phyloP scores from a whole-genome alignment of 2,888 invertebrate species.

The Neria commutata region DNA sequence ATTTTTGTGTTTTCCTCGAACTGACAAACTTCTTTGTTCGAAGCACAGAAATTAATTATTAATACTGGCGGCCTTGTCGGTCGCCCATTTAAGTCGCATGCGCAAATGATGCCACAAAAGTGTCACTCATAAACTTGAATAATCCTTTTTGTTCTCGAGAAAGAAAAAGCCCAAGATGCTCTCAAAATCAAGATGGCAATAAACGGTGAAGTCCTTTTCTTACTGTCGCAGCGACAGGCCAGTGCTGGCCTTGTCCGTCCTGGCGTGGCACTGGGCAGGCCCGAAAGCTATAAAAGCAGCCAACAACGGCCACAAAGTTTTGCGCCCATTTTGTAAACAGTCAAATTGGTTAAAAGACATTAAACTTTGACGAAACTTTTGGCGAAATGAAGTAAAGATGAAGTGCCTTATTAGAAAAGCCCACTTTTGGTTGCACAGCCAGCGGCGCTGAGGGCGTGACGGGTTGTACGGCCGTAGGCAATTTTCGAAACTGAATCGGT shows the following conservation, averaged over 20 bases:
- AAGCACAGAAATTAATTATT: not conserved
- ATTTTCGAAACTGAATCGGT: too few species aligned
- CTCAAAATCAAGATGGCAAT: not conserved
- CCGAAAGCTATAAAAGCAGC: too few species aligned
- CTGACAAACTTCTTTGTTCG: not conserved
- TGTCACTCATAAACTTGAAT: not conserved
- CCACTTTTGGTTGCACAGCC: not conserved
- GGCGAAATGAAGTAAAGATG: slow-evolving; percentile 9
- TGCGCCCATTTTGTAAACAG: slow-evolving; percentile 18
- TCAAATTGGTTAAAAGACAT: slow-evolving; percentile 22
- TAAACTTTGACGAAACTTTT: slow-evolving; percentile 18
- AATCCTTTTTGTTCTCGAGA: not conserved
- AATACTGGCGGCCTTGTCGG: not conserved
- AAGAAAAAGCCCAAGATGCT: too few species aligned
- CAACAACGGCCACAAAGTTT: slow-evolving; percentile 1
- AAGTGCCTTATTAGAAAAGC: not conserved
- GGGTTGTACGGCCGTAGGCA: not conserved
- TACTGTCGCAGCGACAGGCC: too few species aligned
- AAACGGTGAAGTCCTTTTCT: not conserved
- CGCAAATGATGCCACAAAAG: not conserved
- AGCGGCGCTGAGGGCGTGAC: not conserved
- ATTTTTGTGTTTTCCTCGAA: not conserved
- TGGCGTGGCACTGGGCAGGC: too few species aligned
- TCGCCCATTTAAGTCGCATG: not conserved
- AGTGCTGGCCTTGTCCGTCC: too few species aligned